phyloP scores from a whole-genome alignment of 2,113 vertebrate genomes.

The Chaetodon auriga region DNA sequence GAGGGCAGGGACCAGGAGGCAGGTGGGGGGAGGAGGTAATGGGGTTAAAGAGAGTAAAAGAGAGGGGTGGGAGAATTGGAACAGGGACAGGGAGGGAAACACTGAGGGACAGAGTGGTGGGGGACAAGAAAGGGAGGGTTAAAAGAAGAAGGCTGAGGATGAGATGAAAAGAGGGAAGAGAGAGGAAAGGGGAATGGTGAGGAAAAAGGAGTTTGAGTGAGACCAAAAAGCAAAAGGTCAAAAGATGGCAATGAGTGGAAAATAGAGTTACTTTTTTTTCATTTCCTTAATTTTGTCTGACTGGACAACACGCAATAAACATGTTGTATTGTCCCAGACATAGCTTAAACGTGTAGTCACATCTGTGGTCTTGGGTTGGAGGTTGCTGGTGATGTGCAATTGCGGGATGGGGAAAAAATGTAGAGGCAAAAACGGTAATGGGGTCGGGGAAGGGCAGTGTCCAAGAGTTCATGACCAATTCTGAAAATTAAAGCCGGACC shows the following conservation, averaged over 20 bases:
- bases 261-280: not conserved
- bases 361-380: not conserved
- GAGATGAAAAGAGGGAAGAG: not conserved
- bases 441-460: slow-evolving; percentile 22
- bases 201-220: not conserved
- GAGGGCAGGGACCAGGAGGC: not conserved
- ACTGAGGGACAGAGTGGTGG: slow-evolving; percentile 15
- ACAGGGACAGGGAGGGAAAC: slow-evolving; percentile 12
- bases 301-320: not conserved
- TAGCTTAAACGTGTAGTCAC: not conserved
- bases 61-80: slow-evolving; percentile 14
- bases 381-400: not conserved
- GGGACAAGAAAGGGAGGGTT: not conserved
- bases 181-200: not conserved
- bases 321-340: not conserved
- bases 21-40: not conserved
- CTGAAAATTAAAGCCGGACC: slow-evolving; percentile 70
- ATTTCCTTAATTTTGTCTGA: not conserved
- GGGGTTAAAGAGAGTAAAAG: slow-evolving; percentile 8
- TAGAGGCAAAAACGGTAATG: not conserved
- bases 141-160: not conserved
- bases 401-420: not conserved
- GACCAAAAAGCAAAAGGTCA: not conserved
- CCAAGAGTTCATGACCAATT: slow-evolving; percentile 72
- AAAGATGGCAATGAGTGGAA: not conserved